Evolutionary conservation across 2,113 vertebrate species (phyloP), one percentile per base, ranked within the genome.

Genomic region (Hypocryptadius cinnamomeus): DNA sequence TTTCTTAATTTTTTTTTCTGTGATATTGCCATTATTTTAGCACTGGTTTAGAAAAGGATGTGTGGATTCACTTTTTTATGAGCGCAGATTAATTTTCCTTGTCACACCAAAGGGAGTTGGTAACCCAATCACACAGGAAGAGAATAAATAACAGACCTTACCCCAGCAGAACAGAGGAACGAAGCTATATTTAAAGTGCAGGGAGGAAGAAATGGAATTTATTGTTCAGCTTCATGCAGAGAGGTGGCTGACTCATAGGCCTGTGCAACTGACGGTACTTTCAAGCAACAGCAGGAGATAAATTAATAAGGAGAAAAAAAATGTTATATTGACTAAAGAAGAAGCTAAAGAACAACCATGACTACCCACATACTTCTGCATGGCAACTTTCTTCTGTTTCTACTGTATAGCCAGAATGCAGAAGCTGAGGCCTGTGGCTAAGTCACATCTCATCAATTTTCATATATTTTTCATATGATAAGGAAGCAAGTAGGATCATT

Each of bases 251-350:
- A 95, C 78, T 95, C 96, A 96, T 33, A 83, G 63, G 87, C 63
- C 81, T 82, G 71, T 53, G 76, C 0, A 0, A 80, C 81, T 91
- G 80, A 85, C 0, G 3, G 70, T 57, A 69, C 84, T 87, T 89
- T 61, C 63, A 93, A 85, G 73, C 47, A 94, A 95, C 95, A 96
- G 95, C 94, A 91, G 94, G 94, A 85, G 79, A 96, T 39, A 83
- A 93, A 92, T 91, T 20, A 94, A 87, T 83, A 87, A 80, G 64
- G 39, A 83, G 45, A 21, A 87, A 91, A 96, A 87, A 91, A 90
- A 64, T 4, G 60, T 53, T 94, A 59, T 53, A 59, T 89, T 89
- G 76, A 79, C 64, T 94, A 63, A 89, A 89, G 44, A 63, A 78
- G 85, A 96, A 93, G 66, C 24, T 70, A 73, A 85, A 94, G 94